These are phyloP conservation scores for Avahi laniger DNA, from an alignment of 2,797 vertebrate species.

Conservation along the genomic window DNA sequence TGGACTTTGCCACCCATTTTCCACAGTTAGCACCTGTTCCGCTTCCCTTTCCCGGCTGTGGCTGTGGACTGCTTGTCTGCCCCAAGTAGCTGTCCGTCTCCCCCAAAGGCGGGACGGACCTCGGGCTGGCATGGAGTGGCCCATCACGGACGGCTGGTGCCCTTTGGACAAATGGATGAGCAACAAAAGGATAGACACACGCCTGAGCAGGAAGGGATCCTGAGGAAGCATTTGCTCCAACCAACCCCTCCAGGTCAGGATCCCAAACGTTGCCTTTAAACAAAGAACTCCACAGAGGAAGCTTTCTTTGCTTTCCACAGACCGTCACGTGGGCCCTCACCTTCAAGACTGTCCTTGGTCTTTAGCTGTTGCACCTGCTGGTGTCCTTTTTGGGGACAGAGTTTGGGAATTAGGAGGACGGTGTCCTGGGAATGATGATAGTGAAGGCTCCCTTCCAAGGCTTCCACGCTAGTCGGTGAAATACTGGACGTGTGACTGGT, in stretches of 20 bases:
- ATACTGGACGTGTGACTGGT: accelerated
- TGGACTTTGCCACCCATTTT: not conserved
- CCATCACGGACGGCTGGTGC: not conserved
- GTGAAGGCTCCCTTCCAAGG: not conserved
- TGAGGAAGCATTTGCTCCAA: not conserved
- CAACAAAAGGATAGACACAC: not conserved
- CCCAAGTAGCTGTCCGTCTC: not conserved
- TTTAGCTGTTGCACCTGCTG: not conserved
- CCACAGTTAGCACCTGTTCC: not conserved
- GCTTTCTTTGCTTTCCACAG: not conserved
- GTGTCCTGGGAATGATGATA: not conserved
- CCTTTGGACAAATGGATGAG: not conserved
- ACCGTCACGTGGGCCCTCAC: not conserved
- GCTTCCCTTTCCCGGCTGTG: not conserved
- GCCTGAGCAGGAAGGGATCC: not conserved
- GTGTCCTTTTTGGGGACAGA: not conserved
- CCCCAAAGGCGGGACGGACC: not conserved
- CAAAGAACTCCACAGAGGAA: not conserved
- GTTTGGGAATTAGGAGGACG: not conserved
- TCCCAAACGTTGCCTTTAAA: not conserved
- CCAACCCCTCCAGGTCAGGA: not conserved
- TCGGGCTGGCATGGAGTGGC: not conserved
- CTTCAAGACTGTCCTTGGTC: not conserved
- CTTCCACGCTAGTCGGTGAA: not conserved
- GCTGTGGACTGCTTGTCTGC: not conserved